Evolutionary conservation across 2,888 invertebrate genomes (phyloP), one percentile per base, ranked within the genome.

Genomic region (Drosophila nr. perissopoda): DNA sequence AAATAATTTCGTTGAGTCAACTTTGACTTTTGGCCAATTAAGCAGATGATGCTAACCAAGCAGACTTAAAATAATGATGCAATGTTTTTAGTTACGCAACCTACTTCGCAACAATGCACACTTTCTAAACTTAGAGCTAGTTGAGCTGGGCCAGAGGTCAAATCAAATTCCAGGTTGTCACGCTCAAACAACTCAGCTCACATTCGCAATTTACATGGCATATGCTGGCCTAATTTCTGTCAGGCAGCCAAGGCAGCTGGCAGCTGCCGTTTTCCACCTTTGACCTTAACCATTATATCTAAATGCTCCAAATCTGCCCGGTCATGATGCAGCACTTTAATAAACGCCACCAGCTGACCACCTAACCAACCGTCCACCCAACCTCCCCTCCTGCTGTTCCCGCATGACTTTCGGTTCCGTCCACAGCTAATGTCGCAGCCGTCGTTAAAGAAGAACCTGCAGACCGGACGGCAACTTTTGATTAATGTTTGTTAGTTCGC

Each of bases 401-500:
- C 52, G 13, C 36, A 21, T 31, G 21, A 18, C 21, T 16, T 40
- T 65, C n/a, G 48, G n/a, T 16, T 31, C 18, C 13, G 13, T 8
- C 45, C 52, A 33, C 42, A 51, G 49, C 45, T 53, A 65, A 53
- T 67, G 67, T 64, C 57, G 42, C 45, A 57, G 34, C 53, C 58
- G 57, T 45, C 58, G 65, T 70, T 75, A 36, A 59, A 65, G 62
- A 59, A 67, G 73, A 80, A 73, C 78, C 84, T 84, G 80, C 82
- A 60, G 69, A 80, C 69, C 83, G 80, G 70, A 76, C 72, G 73
- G 78, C 83, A 88, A 74, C 80, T 88, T 85, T 86, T 85, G 85
- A 85, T 85, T 88, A 85, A 85, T 85, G 85, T 85, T 85, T 82
- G 83, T 86, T 80, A 83, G 89, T 87, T 84, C 75, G 76, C 76